Evolutionary conservation across 2,888 invertebrate species (phyloP).

Genomic region (Coleophora deauratella): DNA sequence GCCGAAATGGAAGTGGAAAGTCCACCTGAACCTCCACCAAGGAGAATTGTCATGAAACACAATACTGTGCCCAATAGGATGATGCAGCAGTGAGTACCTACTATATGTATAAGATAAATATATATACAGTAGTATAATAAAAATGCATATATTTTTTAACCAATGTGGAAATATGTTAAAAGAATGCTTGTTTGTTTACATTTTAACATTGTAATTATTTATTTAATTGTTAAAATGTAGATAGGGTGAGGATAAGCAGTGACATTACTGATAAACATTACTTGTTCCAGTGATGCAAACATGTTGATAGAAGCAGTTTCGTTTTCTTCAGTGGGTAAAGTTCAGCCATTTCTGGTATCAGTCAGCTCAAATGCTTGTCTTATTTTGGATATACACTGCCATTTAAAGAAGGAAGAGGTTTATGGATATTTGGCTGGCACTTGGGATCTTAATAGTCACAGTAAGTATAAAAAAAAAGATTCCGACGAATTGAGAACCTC

Average conservation of each 20-base stretch:
- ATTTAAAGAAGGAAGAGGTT: constrained; percentile 94
- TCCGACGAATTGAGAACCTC: too few relatives aligned
- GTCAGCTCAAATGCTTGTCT: constrained; percentile 90
- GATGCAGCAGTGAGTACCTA: constrained; percentile 84
- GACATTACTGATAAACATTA: not conserved
- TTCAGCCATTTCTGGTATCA: constrained; percentile 93
- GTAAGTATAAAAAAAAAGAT: constrained; percentile 72
- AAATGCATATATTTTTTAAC: too few relatives aligned
- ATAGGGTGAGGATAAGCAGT: too few relatives aligned
- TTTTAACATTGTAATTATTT: too few relatives aligned
- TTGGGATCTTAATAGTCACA: constrained; percentile 95
- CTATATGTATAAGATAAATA: not conserved
- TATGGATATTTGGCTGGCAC: constrained; percentile 96
- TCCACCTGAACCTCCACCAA: constrained; percentile 75
- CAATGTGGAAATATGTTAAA: too few relatives aligned
- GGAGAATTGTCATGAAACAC: constrained; percentile 82
- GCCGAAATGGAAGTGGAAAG: constrained; percentile 76
- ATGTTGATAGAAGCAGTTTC: constrained; percentile 92
- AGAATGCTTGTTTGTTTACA: too few relatives aligned
- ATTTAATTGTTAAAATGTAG: too few relatives aligned
- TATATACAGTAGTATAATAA: too few relatives aligned
- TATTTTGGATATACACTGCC: constrained; percentile 94
- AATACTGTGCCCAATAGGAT: constrained; percentile 83
- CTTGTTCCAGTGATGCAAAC: constrained; percentile 83
- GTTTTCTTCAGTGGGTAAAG: constrained; percentile 89